Conservation (phyloP, 2,888 invertebrate genomes). For the Andrena fulva region DNA sequence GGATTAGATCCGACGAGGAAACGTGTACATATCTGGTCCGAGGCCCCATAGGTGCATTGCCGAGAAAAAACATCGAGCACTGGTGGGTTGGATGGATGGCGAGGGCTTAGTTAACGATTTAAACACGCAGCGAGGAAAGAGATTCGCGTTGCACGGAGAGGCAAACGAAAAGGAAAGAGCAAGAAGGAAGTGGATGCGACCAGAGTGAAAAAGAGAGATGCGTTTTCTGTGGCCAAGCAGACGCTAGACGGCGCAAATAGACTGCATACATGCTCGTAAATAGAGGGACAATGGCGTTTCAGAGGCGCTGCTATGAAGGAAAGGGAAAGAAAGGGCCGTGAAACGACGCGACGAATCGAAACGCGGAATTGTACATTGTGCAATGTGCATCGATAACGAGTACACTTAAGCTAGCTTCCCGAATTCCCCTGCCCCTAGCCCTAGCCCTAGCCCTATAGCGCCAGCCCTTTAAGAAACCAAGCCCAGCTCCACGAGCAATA, state of each 20-base stretch:
- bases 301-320: not conserved
- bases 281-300: not conserved
- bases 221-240: not conserved
- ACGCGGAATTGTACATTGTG: not conserved
- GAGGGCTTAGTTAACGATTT: constrained; percentile 78
- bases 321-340: not conserved
- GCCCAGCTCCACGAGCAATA: constrained; percentile 45
- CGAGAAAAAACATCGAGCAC: constrained; percentile 77
- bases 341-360: constrained; percentile 1
- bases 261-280: not conserved
- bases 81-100: constrained; percentile 79
- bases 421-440: not conserved
- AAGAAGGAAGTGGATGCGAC: not conserved
- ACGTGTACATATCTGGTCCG: constrained; percentile 13
- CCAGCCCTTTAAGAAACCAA: constrained; percentile 13
- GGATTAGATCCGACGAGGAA: constrained; percentile 12
- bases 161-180: not conserved
- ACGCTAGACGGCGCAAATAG: not conserved
- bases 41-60: constrained; percentile 81
- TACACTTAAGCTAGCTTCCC: constrained; percentile 16
- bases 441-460: constrained; percentile 6
- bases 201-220: not conserved
- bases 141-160: not conserved
- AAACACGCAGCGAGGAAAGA: not conserved
- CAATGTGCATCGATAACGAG: not conserved